Percentiles rank a stretch among this genome's conserved stretches.
These are phyloP conservation scores for Trypoxylus dichotomus DNA, from an alignment of 1,140 invertebrate species.

Conservation along the genomic window DNA sequence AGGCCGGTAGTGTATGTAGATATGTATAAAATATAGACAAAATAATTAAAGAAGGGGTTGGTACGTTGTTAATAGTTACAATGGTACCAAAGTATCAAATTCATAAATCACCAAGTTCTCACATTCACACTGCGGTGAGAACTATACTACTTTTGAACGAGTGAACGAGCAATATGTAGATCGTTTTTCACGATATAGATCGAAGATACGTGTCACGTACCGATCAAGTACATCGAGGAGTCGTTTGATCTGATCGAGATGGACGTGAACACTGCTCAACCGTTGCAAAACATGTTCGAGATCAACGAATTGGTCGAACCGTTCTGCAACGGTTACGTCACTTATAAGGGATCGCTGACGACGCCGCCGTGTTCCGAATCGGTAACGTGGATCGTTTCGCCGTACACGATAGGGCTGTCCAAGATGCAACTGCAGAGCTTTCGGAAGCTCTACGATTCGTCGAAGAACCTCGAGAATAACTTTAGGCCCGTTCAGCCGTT, in stretches of 20 bases:
- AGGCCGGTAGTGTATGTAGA: too few species aligned
- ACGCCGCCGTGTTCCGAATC: constrained; percentile 89
- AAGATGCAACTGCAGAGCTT: constrained; percentile 21
- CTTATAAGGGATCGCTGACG: constrained; percentile 89
- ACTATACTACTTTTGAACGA: too few species aligned
- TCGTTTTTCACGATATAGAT: neutral
- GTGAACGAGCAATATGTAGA: too few species aligned
- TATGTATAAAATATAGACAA: too few species aligned
- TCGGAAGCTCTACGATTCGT: constrained; percentile 22
- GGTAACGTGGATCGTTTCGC: constrained; percentile 91
- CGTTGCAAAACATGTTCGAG: constrained; percentile 12
- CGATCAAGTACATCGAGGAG: constrained; percentile 20
- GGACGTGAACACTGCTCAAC: neutral
- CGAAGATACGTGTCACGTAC: constrained; percentile 9
- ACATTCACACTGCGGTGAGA: too few species aligned
- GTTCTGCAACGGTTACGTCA: constrained; percentile 75
- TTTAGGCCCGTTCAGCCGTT: constrained; percentile 26
- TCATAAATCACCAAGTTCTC: too few species aligned
- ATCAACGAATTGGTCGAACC: constrained; percentile 3
- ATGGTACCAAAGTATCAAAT: too few species aligned
- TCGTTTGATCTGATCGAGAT: constrained; percentile 22
- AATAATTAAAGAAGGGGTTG: too few species aligned
- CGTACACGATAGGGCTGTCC: constrained; percentile 19
- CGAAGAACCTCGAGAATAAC: constrained; percentile 17
- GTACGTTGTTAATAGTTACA: too few species aligned